phyloP scores from a whole-genome alignment of 2,888 invertebrate species.

The Cryptocheilus praepositus region DNA sequence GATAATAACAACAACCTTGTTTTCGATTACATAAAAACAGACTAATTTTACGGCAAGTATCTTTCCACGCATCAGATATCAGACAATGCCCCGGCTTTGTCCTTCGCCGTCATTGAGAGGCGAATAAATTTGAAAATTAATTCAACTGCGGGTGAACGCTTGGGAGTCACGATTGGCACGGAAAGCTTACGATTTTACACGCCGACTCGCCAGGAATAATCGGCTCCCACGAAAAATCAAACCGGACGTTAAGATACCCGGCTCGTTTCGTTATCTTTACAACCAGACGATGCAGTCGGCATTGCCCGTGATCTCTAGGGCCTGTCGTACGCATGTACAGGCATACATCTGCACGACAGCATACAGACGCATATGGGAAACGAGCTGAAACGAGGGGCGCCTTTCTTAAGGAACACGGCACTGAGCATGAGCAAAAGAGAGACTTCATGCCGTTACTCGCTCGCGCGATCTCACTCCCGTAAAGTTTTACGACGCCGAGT shows the following conservation, averaged over 20 bases:
- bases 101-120: too few relatives aligned
- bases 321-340: constrained; percentile 36
- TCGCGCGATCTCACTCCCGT: constrained; percentile 36
- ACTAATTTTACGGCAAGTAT: too few relatives aligned
- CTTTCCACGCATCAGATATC: too few relatives aligned
- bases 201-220: constrained; percentile 29
- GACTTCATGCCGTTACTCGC: constrained; percentile 25
- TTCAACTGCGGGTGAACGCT: too few relatives aligned
- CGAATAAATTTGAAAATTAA: too few relatives aligned
- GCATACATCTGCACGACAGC: constrained; percentile 18
- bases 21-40: too few relatives aligned
- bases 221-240: constrained; percentile 54
- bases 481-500: constrained; percentile 67
- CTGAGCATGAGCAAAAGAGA: background rate
- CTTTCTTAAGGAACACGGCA: constrained; percentile 19
- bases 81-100: too few relatives aligned
- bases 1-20: too few relatives aligned
- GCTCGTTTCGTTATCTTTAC: constrained; percentile 68
- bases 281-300: constrained; percentile 50
- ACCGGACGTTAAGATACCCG: constrained; percentile 54
- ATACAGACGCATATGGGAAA: constrained; percentile 5
- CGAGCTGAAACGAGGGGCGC: background rate
- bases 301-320: constrained; percentile 30
- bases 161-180: too few relatives aligned
- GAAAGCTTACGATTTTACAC: too few relatives aligned